phyloP scores from a whole-genome alignment of 2,113 vertebrate species.

The Carollia perspicillata region DNA sequence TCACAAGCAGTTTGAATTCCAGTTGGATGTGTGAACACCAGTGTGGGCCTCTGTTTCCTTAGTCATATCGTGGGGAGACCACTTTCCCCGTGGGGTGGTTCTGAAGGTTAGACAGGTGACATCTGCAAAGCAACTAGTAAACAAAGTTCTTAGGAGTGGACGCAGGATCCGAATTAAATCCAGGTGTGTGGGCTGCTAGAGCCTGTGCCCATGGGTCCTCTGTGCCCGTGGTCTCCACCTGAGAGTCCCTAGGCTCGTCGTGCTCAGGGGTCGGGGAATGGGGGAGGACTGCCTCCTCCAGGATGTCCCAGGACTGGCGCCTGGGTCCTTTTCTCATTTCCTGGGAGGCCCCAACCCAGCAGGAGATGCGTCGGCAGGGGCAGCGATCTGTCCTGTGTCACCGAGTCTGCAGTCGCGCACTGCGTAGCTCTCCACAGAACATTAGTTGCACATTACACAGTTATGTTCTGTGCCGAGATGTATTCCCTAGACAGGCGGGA shows the following conservation, averaged over 20 bases:
- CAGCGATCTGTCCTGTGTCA: background rate
- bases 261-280: background rate
- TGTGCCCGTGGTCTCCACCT: background rate
- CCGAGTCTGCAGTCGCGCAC: background rate
- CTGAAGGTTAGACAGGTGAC: background rate
- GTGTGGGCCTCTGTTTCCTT: background rate
- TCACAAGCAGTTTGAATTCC: accelerated
- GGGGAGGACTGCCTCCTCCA: background rate
- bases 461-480: background rate
- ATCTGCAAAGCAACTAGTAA: background rate
- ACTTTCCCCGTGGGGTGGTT: accelerated
- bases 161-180: background rate
- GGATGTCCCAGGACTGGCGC: too few species aligned
- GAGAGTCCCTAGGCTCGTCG: background rate
- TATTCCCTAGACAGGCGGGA: background rate
- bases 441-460: constrained; percentile 58
- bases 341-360: background rate
- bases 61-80: accelerated
- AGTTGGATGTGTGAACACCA: accelerated
- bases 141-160: accelerated
- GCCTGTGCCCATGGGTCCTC: background rate
- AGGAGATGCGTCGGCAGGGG: background rate
- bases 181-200: background rate
- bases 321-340: background rate
- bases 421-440: constrained; percentile 54